Evolutionary conservation across 2,797 vertebrate species (phyloP).

Genomic region (Anabacerthia variegaticeps): DNA sequence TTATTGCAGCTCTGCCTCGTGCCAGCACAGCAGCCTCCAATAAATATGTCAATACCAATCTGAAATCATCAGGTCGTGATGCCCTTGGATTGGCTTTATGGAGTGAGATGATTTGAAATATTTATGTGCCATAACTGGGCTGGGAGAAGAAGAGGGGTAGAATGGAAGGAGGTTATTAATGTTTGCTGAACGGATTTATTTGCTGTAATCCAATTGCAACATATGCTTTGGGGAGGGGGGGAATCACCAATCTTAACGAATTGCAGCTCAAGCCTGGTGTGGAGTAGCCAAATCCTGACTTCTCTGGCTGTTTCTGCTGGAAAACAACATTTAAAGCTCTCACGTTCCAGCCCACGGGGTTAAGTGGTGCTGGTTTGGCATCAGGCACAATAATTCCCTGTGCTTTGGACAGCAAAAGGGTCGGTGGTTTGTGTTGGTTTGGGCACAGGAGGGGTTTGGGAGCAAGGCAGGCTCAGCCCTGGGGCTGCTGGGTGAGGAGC

Average conservation of each 20-base stretch:
- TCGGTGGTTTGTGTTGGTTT: accelerated
- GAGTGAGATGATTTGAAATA: background rate
- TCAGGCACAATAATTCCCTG: background rate
- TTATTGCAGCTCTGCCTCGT: background rate
- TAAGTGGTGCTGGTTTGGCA: background rate
- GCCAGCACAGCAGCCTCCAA: background rate
- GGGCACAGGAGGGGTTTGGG: background rate
- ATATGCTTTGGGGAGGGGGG: background rate
- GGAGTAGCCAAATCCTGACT: background rate
- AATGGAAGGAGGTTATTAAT: background rate
- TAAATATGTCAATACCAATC: background rate
- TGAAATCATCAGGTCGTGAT: background rate
- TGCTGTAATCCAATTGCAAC: background rate
- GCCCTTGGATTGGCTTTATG: conserved; percentile 19
- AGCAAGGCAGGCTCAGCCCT: background rate
- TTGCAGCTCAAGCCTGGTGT: background rate
- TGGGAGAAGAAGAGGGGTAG: background rate
- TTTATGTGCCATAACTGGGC: background rate
- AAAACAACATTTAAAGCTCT: background rate
- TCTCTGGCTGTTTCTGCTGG: background rate
- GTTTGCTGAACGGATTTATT: conserved; percentile 25
- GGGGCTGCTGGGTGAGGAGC: background rate
- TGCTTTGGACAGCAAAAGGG: background rate
- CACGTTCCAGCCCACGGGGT: accelerated
- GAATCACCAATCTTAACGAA: background rate